Evolutionary conservation across 35 echinoderm and acorn worm genomes (phyloP), one percentile per base, ranked within the genome.

Genomic region (Holothuria glaberrima): DNA sequence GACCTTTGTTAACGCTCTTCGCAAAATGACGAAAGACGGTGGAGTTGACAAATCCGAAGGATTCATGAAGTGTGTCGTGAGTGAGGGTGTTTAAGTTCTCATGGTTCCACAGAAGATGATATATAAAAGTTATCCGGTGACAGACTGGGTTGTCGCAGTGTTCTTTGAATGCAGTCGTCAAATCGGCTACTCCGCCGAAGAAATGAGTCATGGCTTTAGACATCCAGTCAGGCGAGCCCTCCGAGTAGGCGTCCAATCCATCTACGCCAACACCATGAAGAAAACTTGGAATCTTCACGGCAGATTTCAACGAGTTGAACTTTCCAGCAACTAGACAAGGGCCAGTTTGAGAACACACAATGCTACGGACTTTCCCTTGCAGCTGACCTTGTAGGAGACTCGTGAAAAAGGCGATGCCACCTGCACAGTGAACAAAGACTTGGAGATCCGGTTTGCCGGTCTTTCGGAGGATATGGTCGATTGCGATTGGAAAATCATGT

Each of bases 61-160:
- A 62, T 56, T 94, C 92, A 38, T 94, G 92, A 16, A 94, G 70
- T 24, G 92, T 94, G 52, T 94, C 92, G 68, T 94, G 92, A 0
- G 92, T 94, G 13, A 82, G 54, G 35, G 82, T 29, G 71, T 94
- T 94, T 18, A 94, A 38, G 27, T 94, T 94, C 5, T 74, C 4
- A 61, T 94, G 92, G 19, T 90, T 76, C 78, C 88, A 94, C 5
- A 94, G 58, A 21, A 94, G 92, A 33, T 83, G 81, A 56, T 94
- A 94, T 5, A 88, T 86, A 69, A 94, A 94, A 7, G 92, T 94
- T 16, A 94, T 84, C 19, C 88, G 65, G 48, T 94, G 92, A 80
- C 92, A 94, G 1, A 90, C 92, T 25, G 89, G 79, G 36, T 77
- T 94, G 52, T 90, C 92, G 46, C 92, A 94, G 59, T 94, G 92